Base-by-base conservation (phyloP, 2,797 vertebrate genomes). In the Poeciliopsis presidionis region DNA sequence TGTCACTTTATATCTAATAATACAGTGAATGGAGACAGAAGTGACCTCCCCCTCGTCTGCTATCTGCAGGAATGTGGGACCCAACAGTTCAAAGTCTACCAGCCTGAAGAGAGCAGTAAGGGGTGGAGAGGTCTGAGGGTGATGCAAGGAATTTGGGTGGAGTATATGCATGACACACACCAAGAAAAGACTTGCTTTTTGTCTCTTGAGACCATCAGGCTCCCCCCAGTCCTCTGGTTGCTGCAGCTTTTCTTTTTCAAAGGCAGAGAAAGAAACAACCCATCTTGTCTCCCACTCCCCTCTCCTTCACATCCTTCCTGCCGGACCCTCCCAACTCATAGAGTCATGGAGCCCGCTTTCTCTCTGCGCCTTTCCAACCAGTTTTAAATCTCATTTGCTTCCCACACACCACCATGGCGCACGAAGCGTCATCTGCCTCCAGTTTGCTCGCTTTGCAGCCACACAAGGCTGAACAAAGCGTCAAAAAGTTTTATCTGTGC, bases 101-200 rank as follows among this genome's bases (percentile, higher is more conserved):
- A 51, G 80, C 65, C 76, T 73, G 30, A 65, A 79, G 81, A 78
- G 78, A 76, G 74, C 20, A 2, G 73, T 77, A 28, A 76, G 75
- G 85, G 87, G 74, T 8, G 81, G 78, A 39, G 78, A 7, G 7
- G 49, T 12, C 46, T 45, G 74, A 65, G 28, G 81, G 84, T 77
- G 89, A 84, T 33, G 81, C 70, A 61, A 86, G 86, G 91, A 89
- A 92, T 91, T 87, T 87, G 88, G 89, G 90, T 86, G 90, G 90
- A 82, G 88, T 81, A 30, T 72, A 9, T 80, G 46, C 72, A 63
- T 83, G 84, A 84, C 85, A 78, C 86, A 80, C 73, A 85, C 78
- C 78, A 82, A 82, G 75, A 80, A 77, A 86, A 87, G 79, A 81
- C 74, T 79, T 79, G 70, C 18, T 88, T 88, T 91, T 91, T 91